A percentile compares a stretch with the other conserved stretches of the same genome.
phyloP scores from a whole-genome alignment of 2,888 invertebrate genomes.

The Epiblema foenella region DNA sequence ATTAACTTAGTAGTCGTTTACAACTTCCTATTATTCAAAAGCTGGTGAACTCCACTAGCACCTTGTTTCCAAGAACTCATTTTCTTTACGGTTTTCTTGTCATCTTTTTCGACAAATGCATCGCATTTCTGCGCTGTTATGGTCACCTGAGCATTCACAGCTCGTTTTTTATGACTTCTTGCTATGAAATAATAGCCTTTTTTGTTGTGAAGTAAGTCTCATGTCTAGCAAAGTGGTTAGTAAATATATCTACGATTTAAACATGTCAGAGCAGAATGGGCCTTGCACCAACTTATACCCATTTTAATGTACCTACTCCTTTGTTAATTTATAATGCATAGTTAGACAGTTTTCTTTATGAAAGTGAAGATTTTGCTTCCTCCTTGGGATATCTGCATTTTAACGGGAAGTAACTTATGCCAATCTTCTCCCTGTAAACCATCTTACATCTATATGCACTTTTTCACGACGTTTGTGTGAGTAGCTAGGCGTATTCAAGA shows the following conservation, averaged over 20 bases:
- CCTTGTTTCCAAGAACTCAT: conserved; percentile 18
- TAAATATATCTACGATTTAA: neutral
- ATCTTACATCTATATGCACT: neutral
- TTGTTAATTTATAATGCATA: neutral
- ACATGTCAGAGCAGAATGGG: neutral
- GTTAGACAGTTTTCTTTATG: neutral
- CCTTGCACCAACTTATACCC: neutral
- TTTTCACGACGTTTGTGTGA: neutral
- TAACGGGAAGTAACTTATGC: neutral
- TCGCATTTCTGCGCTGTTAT: conserved; percentile 19
- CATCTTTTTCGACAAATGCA: conserved; percentile 23
- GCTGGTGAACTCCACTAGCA: conserved; percentile 27
- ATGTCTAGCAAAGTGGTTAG: neutral
- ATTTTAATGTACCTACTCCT: neutral
- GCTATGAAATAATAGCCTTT: neutral
- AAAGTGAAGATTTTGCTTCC: neutral
- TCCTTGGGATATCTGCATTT: neutral
- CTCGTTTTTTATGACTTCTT: conserved; percentile 12
- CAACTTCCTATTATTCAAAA: conserved; percentile 8
- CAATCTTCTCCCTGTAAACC: neutral
- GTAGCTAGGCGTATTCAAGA: neutral
- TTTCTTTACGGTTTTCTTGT: conserved; percentile 1
- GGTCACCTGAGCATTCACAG: conserved; percentile 19
- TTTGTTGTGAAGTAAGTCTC: conserved; percentile 5
- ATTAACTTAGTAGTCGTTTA: neutral